Evolutionary conservation across 92 coral and sea anemone species (phyloP).

Genomic region (Zoanthus sansibaricus): DNA sequence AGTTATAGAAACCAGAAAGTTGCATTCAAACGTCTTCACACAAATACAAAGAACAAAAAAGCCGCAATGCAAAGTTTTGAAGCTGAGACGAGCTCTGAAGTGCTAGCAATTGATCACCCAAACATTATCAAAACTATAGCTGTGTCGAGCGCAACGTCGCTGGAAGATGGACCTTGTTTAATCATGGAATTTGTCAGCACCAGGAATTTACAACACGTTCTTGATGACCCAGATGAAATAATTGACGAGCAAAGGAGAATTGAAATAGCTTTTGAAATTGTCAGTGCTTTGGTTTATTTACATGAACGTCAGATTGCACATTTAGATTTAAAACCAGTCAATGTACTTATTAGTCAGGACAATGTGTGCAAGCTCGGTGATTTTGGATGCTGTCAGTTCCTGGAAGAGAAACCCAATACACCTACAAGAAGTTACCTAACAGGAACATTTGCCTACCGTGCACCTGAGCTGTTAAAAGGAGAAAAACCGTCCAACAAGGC

Average conservation of each 20-base stretch:
- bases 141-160: constrained; percentile 59
- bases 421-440: constrained; percentile 93
- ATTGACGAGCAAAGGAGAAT: constrained; percentile 77
- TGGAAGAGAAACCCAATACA: constrained; percentile 88
- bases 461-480: constrained; percentile 95
- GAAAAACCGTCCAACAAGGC: constrained; percentile 89
- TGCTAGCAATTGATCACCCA: constrained; percentile 82
- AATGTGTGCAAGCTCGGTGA: constrained; percentile 91
- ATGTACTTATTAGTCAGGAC: constrained; percentile 75
- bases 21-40: constrained; percentile 91
- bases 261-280: constrained; percentile 75
- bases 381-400: constrained; percentile 93
- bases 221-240: constrained; percentile 84
- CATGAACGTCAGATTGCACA: constrained; percentile 86
- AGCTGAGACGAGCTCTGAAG: constrained; percentile 88
- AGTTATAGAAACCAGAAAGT: constrained; percentile 74
- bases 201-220: constrained; percentile 82
- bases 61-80: constrained; percentile 97
- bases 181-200: constrained; percentile 93
- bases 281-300: constrained; percentile 79
- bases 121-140: constrained; percentile 85
- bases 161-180: constrained; percentile 93
- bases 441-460: constrained; percentile 96
- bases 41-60: constrained; percentile 93
- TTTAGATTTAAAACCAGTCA: constrained; percentile 93